These are phyloP conservation scores for Apteryx mantelli DNA, from an alignment of 2,113 vertebrate genomes.

Conservation along the genomic window DNA sequence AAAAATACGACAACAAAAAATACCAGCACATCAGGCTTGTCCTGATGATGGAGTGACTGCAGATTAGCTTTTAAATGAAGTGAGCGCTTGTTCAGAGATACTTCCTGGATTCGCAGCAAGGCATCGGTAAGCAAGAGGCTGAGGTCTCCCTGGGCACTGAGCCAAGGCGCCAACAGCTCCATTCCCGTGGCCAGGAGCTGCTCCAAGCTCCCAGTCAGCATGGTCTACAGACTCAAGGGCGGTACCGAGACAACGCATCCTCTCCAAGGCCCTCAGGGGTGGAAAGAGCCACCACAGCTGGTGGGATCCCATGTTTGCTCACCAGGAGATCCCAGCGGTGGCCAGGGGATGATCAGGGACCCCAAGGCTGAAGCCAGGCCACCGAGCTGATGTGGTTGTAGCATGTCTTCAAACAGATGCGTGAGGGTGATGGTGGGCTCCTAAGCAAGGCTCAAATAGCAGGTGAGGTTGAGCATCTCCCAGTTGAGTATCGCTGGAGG, in stretches of 20 bases:
- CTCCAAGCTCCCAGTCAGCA: neutral
- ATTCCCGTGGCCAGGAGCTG: neutral
- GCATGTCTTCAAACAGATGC: neutral
- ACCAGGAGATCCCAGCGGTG: neutral
- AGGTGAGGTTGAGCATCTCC: neutral
- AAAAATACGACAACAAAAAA: neutral
- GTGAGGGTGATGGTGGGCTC: neutral
- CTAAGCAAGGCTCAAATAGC: neutral
- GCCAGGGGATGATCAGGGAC: neutral
- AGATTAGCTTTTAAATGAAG: slow-evolving; percentile 39
- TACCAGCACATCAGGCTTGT: slow-evolving; percentile 8
- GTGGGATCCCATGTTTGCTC: neutral
- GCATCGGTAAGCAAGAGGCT: neutral
- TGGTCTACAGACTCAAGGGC: neutral
- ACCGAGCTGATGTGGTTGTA: neutral
- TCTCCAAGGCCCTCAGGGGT: rapidly evolving
- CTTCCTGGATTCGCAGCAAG: neutral
- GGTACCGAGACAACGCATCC: neutral
- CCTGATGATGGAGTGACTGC: slow-evolving; percentile 53
- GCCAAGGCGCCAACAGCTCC: neutral
- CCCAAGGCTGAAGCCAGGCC: neutral
- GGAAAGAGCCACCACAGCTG: neutral
- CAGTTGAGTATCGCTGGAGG: rapidly evolving
- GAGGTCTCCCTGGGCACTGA: neutral
- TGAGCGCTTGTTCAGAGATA: neutral